Conservation (phyloP, 2,797 vertebrate species). For the Gallinago nigripennis region DNA sequence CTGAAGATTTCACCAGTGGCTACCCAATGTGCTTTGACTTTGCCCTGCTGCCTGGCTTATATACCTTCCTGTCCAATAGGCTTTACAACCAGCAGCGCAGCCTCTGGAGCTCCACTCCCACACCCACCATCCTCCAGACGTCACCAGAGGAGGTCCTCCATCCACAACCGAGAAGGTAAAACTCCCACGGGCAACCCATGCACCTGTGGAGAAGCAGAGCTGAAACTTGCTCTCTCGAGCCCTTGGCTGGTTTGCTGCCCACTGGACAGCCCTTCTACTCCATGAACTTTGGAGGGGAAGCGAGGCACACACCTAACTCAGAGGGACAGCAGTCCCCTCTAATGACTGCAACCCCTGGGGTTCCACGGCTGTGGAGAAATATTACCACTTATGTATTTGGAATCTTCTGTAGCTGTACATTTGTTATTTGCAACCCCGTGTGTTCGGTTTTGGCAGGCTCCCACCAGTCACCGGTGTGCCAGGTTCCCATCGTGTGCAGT, state of each 20-base stretch:
- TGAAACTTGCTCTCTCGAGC: neutral
- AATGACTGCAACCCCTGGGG: neutral
- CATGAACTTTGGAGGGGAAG: neutral
- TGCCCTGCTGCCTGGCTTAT: neutral
- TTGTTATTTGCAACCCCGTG: neutral
- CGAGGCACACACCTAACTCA: rapidly evolving
- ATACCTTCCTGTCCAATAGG: neutral
- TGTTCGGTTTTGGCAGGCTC: neutral
- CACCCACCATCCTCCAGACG: neutral
- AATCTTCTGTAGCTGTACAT: neutral
- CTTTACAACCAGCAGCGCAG: neutral
- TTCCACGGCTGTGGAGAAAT: neutral
- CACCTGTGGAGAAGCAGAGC: neutral
- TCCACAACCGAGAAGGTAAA: neutral
- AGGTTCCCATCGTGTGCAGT: rapidly evolving
- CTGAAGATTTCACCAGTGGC: neutral
- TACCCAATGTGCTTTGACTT: rapidly evolving
- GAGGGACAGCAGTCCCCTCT: neutral
- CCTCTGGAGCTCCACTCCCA: neutral
- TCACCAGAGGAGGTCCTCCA: neutral
- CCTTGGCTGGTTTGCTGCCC: neutral
- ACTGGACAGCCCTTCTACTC: rapidly evolving
- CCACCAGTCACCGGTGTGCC: neutral
- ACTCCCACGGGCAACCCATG: neutral
- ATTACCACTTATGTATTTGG: neutral